Conservation (phyloP, 2,888 invertebrate species). For the Adelognathus sp. region DNA sequence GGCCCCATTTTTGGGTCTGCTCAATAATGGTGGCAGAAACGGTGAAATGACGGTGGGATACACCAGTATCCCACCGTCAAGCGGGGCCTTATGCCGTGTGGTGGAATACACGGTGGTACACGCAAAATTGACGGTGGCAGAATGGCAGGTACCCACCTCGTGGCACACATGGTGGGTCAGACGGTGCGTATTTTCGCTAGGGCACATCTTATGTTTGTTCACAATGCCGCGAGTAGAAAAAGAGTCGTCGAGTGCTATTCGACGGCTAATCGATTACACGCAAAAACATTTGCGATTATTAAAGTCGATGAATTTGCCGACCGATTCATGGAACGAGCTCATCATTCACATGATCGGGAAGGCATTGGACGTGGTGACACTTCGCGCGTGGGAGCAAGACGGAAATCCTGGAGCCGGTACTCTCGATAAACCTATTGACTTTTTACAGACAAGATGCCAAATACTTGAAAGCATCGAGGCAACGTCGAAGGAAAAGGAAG, state of each 20-base stretch:
- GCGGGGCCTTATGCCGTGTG: too few species aligned
- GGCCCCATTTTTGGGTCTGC: constrained; percentile 16
- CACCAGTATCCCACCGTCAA: too few species aligned
- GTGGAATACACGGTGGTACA: too few species aligned
- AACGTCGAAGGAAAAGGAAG: constrained; percentile 12
- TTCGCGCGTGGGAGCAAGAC: constrained; percentile 55
- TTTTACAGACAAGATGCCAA: constrained; percentile 54
- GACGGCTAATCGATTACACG: constrained; percentile 47
- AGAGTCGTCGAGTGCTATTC: constrained; percentile 53
- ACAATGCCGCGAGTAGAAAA: constrained; percentile 43
- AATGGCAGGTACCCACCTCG: too few species aligned
- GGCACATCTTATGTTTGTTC: constrained; percentile 56
- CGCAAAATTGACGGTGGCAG: too few species aligned
- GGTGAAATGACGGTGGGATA: too few species aligned
- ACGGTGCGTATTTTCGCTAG: too few species aligned
- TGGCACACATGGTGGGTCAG: too few species aligned
- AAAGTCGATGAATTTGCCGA: constrained; percentile 44
- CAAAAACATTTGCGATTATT: constrained; percentile 56
- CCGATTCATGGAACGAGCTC: constrained; percentile 54
- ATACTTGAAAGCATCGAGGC: constrained; percentile 51
- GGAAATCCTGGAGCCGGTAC: constrained; percentile 20
- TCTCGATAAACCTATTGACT: constrained; percentile 37
- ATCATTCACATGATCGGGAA: constrained; percentile 52
- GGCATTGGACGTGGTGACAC: constrained; percentile 50
- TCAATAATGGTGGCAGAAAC: too few species aligned